These are phyloP conservation scores for Sitta carolinensis DNA, from an alignment of 2,797 vertebrate genomes.

Conservation along the genomic window DNA sequence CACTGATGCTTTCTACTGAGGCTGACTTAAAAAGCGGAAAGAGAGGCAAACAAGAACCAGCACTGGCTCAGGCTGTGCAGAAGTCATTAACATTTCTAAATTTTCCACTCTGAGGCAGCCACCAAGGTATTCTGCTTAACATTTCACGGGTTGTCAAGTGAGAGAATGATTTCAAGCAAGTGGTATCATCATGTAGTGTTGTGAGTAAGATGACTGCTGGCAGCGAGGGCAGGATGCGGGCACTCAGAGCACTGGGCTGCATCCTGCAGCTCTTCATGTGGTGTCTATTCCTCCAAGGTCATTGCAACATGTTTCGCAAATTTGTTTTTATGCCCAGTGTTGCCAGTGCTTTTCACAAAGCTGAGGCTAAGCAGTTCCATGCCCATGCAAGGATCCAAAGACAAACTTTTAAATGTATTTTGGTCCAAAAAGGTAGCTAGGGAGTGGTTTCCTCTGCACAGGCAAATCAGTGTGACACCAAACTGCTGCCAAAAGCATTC, in stretches of 20 bases:
- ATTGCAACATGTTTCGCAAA: not conserved
- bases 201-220: not conserved
- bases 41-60: not conserved
- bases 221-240: not conserved
- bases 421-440: not conserved
- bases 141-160: not conserved
- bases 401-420: not conserved
- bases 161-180: not conserved
- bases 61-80: not conserved
- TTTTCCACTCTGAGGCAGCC: not conserved
- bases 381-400: not conserved
- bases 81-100: not conserved
- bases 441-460: not conserved
- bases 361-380: not conserved
- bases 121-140: not conserved
- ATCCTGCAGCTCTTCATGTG: not conserved
- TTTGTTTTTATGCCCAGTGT: not conserved
- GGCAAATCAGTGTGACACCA: not conserved
- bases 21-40: not conserved
- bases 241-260: fast-evolving
- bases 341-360: not conserved
- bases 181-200: not conserved
- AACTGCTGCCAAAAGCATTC: not conserved
- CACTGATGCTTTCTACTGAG: not conserved
- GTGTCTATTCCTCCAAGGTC: not conserved